Percentiles rank a stretch among this genome's conserved stretches.
Evolutionary conservation across 2,797 vertebrate genomes (phyloP).

Genomic region (Leucoraja ocellata): DNA sequence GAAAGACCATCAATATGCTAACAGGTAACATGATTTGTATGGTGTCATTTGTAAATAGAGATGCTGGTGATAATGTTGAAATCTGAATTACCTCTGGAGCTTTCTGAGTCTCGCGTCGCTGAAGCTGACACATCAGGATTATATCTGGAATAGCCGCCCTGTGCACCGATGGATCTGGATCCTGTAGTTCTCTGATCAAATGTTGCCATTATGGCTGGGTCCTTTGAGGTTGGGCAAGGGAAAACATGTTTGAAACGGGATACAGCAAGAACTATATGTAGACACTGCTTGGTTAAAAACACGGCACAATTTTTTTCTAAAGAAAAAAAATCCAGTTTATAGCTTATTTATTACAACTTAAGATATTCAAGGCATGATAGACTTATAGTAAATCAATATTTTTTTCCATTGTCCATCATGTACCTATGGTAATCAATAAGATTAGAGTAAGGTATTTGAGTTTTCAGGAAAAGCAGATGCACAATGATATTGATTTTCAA

Average conservation of each 20-base stretch:
- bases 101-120: slow-evolving; percentile 20
- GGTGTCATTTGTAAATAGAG: slow-evolving; percentile 25
- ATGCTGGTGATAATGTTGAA: slow-evolving; percentile 31
- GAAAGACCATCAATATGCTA: slow-evolving; percentile 1
- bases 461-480: not conserved
- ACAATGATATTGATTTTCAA: slow-evolving; percentile 14
- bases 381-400: slow-evolving; percentile 5
- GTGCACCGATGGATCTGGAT: slow-evolving; percentile 18
- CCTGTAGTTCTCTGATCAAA: slow-evolving; percentile 32
- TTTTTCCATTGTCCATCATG: not conserved
- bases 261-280: slow-evolving; percentile 34
- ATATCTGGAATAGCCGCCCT: slow-evolving; percentile 35
- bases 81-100: slow-evolving; percentile 31
- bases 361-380: not conserved
- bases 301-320: not conserved
- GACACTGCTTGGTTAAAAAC: slow-evolving; percentile 31
- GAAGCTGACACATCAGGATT: slow-evolving; percentile 25
- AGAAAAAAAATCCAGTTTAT: slow-evolving; percentile 1
- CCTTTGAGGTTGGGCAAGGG: slow-evolving; percentile 38
- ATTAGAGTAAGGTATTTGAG: slow-evolving; percentile 8
- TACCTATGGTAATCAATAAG: not conserved
- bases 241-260: slow-evolving; percentile 36
- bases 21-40: slow-evolving; percentile 7
- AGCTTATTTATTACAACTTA: not conserved
- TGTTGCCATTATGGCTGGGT: not conserved